Base-by-base conservation (phyloP, 1,140 invertebrate species). In the Epicauta chinensis region DNA sequence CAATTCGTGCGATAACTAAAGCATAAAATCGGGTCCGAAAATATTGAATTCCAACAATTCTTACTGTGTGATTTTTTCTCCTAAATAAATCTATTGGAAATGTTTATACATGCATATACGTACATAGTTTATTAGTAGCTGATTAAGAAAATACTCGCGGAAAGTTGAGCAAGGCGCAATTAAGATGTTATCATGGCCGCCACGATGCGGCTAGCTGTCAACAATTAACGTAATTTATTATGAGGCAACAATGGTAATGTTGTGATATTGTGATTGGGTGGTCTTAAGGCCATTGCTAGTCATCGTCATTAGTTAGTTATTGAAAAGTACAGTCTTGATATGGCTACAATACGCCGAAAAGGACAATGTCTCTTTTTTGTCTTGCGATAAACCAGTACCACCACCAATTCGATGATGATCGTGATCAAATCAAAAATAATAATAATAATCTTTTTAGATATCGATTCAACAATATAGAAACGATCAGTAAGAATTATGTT, bases 161-260 rank as follows among this genome's bases (percentile, higher is more conserved):
- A 67, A 67, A 66, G 59, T 66, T 63, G 57, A 65, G 60, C 61
- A 58, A 59, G 57, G 52, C 49, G 61, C 66, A 68, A 68, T 68
- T 68, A 66, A 68, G 66, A 68, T 68, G 66, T 68, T 68, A 68
- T 68, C 66, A 53, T 61, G 55, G 52, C 58, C 45, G 55, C 59
- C 63, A 61, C 66, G 64, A 68, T 66, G 63, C 64, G 61, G 63
- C 59, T 54, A 63, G 59, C 66, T 65, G 66, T 68, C 66, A 62
- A 66, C 66, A 68, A 68, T 68, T 68, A 68, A 68, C 64, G 62
- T 68, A 64, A 68, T 68, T 68, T 68, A 68, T 68, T 66, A 65
- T 65, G 61, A 65, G 60, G 60, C 57, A 68, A 68, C 64, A 68
- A 68, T 68, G 60, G 66, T 63, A 62, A 66, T 65, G 63, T 64